phyloP scores from a whole-genome alignment of 2,888 invertebrate genomes.

The Heliconius ethilla region DNA sequence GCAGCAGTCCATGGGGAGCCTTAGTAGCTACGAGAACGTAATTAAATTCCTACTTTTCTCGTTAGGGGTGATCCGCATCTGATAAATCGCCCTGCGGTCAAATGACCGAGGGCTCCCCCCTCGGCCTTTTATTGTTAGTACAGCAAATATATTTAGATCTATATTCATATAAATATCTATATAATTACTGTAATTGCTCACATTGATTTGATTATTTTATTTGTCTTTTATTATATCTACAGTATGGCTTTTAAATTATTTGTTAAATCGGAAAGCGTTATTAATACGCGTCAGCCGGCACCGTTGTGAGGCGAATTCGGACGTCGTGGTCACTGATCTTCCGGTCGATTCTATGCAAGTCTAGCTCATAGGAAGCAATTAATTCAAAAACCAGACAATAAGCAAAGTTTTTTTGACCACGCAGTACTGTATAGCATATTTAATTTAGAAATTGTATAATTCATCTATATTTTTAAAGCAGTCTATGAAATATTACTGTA shows the following conservation, averaged over 20 bases:
- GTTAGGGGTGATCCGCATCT: slow-evolving; percentile 49
- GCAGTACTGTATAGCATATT: no score
- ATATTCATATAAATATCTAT: background rate
- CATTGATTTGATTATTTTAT: background rate
- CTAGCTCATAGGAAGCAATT: slow-evolving; percentile 36
- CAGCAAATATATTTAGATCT: slow-evolving; percentile 4
- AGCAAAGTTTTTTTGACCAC: background rate
- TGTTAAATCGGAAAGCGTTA: slow-evolving; percentile 51
- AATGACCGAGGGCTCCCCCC: slow-evolving; percentile 60
- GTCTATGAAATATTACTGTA: background rate
- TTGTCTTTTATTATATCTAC: background rate
- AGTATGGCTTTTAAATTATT: background rate
- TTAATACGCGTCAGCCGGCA: slow-evolving; percentile 67
- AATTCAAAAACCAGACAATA: slow-evolving; percentile 4
- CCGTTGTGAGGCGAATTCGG: slow-evolving; percentile 76
- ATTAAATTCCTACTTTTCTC: slow-evolving; percentile 67
- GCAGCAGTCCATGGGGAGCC: slow-evolving; percentile 54
- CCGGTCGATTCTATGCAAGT: slow-evolving; percentile 57
- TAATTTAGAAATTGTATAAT: no score
- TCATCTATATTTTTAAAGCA: background rate
- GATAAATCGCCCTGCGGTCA: slow-evolving; percentile 53
- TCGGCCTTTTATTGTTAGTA: slow-evolving; percentile 43
- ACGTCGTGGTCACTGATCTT: slow-evolving; percentile 74
- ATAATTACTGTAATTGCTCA: background rate
- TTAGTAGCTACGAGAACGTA: slow-evolving; percentile 58